Base-by-base conservation (phyloP, 2,797 vertebrate genomes). In the Epinephelus malabaricus region DNA sequence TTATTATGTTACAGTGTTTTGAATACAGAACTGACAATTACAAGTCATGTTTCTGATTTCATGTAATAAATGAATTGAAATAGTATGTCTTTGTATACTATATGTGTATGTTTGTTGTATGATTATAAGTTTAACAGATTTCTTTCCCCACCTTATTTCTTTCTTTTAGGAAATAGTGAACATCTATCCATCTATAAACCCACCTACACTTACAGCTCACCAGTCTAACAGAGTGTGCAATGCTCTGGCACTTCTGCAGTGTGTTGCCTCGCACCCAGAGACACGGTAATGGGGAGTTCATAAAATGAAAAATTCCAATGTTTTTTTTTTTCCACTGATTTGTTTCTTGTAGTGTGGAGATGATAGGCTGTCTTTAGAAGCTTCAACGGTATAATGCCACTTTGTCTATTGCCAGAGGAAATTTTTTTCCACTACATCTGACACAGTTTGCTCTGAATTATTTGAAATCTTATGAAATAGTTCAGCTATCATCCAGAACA, bases 161-260 rank as follows among this genome's bases (percentile, higher is more conserved):
- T 78, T 51, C 6, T 60, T 62, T 34, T 82, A 99, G 98, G 98
- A 99, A 96, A 99, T 99, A 82, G 98, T 99, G 87, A 99, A 99
- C 96, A 99, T 99, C 91, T 99, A 99, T 86, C 98, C 98, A 25
- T 99, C 98, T 30, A 99, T 99, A 89, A 99, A 99, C 83, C 98
- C 98, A 43, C 98, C 98, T 0, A 99, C 98, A 4, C 94, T 99
- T 88, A 99, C 98, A 61, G 98, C 98, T 82, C 98, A 99, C 92
- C 98, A 99, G 63, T 99, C 98, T 72, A 99, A 99, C 93, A 94
- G 98, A 95, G 98, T 99, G 75, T 99, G 98, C 90, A 99, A 99
- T 55, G 98, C 98, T 59, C 91, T 99, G 86, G 98, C 98, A 23
- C 96, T 99, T 14, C 90, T 99, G 23, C 98, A 99, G 45, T 99